Base-by-base conservation (phyloP, 2,797 vertebrate species). In the Taeniopygia guttata region DNA sequence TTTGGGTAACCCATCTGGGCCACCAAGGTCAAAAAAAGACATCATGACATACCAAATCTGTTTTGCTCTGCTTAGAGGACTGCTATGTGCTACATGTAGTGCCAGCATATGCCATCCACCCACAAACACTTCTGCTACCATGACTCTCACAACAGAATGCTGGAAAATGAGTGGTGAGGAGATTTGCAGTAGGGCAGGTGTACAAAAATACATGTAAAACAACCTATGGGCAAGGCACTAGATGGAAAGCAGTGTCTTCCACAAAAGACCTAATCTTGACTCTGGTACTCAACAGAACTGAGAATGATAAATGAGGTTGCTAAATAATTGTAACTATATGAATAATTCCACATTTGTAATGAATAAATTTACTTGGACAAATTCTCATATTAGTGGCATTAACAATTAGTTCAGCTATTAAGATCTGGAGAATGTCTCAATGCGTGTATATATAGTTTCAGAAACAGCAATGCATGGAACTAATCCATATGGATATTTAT, bases 71-170 rank as follows among this genome's bases (percentile, higher is more conserved):
- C 64, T 92, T 55, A 77, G 68, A 93, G 64, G 68, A 76, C 79
- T 90, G 83, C 17, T 91, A 74, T 59, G 83, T 66, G 56, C 80
- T 90, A 55, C 64, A 56, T 16, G 59, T 77, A 67, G 74, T 55
- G 52, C 56, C 73, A 85, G 59, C 90, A 90, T 86, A 92, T 69
- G 83, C 52, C 60, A 70, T 77, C 94, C 68, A 73, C 88, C 92
- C 92, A 95, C 88, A 91, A 76, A 62, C 60, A 76, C 73, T 91
- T 95, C 63, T 91, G 92, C 72, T 91, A 32, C 75, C 72, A 23
- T 83, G 83, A 76, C 48, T 91, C n/a, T 87, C 38, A 83, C 88
- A 93, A 89, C 48, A 91, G 72, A 66, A 85, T 93, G 58, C 54
- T 85, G 79, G 27, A 75, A 87, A 76, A 89, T 30, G 51, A 89